Evolutionary conservation across 2,113 vertebrate species (phyloP), one percentile per base, ranked within the genome.

Genomic region (Eira barbara): DNA sequence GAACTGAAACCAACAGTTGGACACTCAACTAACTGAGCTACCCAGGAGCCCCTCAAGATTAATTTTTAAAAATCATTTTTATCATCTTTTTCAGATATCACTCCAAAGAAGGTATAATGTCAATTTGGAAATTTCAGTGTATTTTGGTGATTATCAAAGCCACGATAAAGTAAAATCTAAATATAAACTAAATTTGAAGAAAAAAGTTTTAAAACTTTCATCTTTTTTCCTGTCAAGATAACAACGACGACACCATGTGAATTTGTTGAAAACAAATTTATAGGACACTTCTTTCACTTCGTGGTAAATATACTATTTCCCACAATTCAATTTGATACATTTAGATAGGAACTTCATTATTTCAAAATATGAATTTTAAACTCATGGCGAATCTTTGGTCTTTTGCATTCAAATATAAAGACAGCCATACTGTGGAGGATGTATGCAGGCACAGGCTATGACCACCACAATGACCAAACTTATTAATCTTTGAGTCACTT

Each of bases 331-430:
- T 52, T 42, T 76, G 39, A 87, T 57, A 20, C 49, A 93, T 90
- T 89, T 95, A 73, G 71, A 69, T 49, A 80, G 21, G 42, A 80
- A 90, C 80, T 65, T 65, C 31, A 94, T 90, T 71, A 52, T 80
- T 95, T 57, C 85, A 67, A 91, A 89, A 82, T 76, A 36, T 15
- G 3, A 82, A 90, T 88, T 87, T 83, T 81, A 87, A 87, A 81
- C 7, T 78, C 29, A 88, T 13, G 14, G 42, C 21, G 27, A 49
- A 45, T 83, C 7, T 87, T 52, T 74, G 36, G 7, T 89, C 85
- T 88, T 96, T 79, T n/a, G 6, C 52, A 89, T 85, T 96, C 52
- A 95, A 92, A 94, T 63, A 29, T 65, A 83, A 94, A 78, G 39
- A 91, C 11, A 9, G 14, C 23, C 65, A 79, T 34, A 79, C 0